Evolutionary conservation across 2,888 invertebrate genomes (phyloP), one percentile per base, ranked within the genome.

Genomic region (Trileptium ribeirensis): DNA sequence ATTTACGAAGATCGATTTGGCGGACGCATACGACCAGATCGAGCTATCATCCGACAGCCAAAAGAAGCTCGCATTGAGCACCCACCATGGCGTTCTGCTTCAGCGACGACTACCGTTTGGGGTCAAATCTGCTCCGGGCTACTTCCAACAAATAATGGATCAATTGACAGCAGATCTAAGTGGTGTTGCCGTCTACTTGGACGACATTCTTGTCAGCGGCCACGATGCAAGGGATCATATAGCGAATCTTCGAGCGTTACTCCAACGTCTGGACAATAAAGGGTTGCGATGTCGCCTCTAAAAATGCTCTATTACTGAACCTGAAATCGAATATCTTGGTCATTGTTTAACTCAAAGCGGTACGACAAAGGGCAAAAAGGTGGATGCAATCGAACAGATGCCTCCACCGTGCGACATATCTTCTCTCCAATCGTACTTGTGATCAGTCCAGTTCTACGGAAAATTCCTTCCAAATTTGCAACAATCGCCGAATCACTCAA

Each of bases 121-220:
- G n/a, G 33, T 77, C 38, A 36, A 31, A n/a, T 77, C 77, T 36
- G 77, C 34, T 77, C 77, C 77, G n/a, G 81, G 81, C 8, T 82
- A 82, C 67, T 81, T 81, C 67, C 81, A 81, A 38, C 33, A 81
- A 67, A 81, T 81, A 36, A 81, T 81, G 81, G 81, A 81, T 67
- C 81, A 81, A 31, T 81, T 81, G 31, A 81, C 81, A 15, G n/a
- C 29, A 24, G 81, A 81, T 81, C 38, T 81, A 8, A n/a, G 24
- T 15, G 81, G 81, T 36, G 51, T 81, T 19, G 81, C 81, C n/a
- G 81, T 81, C 81, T 81, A 81, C 81, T 38, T 79, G 31, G 80
- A 77, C 37, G 77, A 77, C 77, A 77, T 77, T 36, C 37, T 77
- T 19, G 77, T 77, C 77, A 70, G 70, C 70, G 70, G 70, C 70